Evolutionary conservation across 2,888 invertebrate species (phyloP), one percentile per base, ranked within the genome.

Genomic region (Hyles lineata): DNA sequence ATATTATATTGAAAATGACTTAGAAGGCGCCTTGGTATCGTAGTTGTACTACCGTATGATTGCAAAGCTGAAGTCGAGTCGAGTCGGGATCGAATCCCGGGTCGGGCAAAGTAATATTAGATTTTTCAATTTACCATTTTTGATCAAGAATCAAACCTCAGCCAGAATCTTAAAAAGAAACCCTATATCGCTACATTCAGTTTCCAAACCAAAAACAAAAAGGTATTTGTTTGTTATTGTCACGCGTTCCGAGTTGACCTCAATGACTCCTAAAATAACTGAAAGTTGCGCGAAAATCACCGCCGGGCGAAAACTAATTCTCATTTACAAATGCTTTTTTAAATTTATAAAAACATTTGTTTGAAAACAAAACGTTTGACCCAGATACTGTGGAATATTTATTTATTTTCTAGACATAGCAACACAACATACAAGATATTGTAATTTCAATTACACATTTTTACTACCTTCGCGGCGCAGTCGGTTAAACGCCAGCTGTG

Each of bases 251-350:
- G 7, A 35, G 35, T 7, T 67, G 67, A 23, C 67, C 67, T 67
- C 50, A 67, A 67, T 67, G 23, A 67, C 67, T 67, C 23, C 43
- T 50, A 6, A 67, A 67, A 67, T 67, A 67, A 67, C 50, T 23
- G 35, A 50, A 67, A 15, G 50, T 67, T 67, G n/a, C 62, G 62
- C 62, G 62, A 62, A 62, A 62, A 62, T 7, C n/a, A 9, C n/a
- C 62, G 62, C 32, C 43, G 21, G 23, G 17, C 23, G 50, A 67
- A 67, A 67, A 67, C 50, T 67, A 43, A 50, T 67, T 50, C 43
- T 50, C 50, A 55, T 43, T 43, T 43, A 17, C 23, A 43, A 23
- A 67, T n/a, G 11, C 21, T 35, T 63, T 63, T 63, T 21, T 11
- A 43, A 63, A 63, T 8, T 17, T 8, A 67, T 23, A 67, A 67